Evolutionary conservation across 2,113 vertebrate genomes (phyloP).

Genomic region (Cavia porcellus): DNA sequence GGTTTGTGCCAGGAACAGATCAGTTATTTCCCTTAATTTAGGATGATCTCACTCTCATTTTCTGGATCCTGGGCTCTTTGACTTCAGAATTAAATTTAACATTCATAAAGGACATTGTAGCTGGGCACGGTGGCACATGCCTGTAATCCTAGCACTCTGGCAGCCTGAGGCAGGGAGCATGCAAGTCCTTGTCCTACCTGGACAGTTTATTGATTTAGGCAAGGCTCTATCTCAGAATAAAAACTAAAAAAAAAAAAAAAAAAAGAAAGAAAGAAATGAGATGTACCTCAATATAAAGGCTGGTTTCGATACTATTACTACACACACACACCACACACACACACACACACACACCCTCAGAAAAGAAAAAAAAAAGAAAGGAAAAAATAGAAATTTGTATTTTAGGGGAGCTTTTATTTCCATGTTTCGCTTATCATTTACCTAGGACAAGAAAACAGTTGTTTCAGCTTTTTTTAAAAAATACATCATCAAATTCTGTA

Average conservation of each 20-base stretch:
- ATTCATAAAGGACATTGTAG: not conserved
- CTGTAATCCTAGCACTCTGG: not conserved
- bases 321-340: not conserved
- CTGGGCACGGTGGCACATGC: not conserved
- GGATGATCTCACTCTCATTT: not conserved
- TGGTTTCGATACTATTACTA: not conserved
- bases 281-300: not conserved
- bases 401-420: constrained; percentile 23
- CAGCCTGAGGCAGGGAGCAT: not conserved
- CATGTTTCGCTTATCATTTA: constrained; percentile 34
- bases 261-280: not conserved
- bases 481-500: constrained; percentile 15
- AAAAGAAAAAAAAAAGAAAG: not conserved
- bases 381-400: not conserved
- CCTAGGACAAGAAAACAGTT: not conserved
- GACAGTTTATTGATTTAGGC: not conserved
- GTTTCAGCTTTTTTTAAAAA: not conserved
- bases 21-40: constrained; percentile 5
- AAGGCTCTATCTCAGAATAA: not conserved
- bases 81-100: not conserved
- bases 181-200: not conserved
- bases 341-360: not conserved
- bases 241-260: too few species aligned
- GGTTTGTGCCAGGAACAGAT: not conserved
- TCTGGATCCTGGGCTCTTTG: not conserved